Evolutionary conservation across 2,797 vertebrate species (phyloP).

Genomic region (Telmatherina bonti): DNA sequence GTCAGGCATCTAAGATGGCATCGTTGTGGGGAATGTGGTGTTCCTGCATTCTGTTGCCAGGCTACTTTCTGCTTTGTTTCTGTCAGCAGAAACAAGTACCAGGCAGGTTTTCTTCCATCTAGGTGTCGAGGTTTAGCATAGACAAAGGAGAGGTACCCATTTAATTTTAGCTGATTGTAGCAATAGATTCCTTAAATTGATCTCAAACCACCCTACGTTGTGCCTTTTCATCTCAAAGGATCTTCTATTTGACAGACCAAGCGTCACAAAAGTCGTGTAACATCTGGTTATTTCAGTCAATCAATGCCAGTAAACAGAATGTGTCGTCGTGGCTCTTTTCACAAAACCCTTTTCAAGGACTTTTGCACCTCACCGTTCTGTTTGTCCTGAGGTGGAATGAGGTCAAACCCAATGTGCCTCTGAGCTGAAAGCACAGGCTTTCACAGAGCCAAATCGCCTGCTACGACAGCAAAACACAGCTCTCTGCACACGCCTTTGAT

Average conservation of each 20-base stretch:
- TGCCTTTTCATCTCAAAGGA: background rate
- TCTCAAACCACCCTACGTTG: background rate
- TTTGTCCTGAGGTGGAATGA: no score
- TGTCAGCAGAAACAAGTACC: background rate
- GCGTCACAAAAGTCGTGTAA: no score
- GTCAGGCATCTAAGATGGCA: conserved; percentile 1
- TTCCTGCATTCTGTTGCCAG: background rate
- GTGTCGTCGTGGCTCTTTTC: no score
- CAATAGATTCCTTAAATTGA: background rate
- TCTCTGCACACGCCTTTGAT: no score
- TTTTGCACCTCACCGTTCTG: no score
- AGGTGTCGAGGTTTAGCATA: background rate
- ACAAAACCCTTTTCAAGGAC: no score
- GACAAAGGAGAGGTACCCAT: background rate
- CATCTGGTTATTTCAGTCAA: no score
- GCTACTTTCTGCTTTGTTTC: background rate
- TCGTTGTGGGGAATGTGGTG: conserved; percentile 1
- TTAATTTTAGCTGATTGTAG: background rate
- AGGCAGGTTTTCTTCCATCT: background rate
- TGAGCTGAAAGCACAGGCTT: no score
- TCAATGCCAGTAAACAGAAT: no score
- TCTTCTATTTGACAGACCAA: background rate
- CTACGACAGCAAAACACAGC: no score
- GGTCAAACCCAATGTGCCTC: no score
- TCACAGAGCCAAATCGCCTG: no score